Evolutionary conservation across 1,140 invertebrate genomes (phyloP).

Genomic region (Leptinotarsa lineolata): DNA sequence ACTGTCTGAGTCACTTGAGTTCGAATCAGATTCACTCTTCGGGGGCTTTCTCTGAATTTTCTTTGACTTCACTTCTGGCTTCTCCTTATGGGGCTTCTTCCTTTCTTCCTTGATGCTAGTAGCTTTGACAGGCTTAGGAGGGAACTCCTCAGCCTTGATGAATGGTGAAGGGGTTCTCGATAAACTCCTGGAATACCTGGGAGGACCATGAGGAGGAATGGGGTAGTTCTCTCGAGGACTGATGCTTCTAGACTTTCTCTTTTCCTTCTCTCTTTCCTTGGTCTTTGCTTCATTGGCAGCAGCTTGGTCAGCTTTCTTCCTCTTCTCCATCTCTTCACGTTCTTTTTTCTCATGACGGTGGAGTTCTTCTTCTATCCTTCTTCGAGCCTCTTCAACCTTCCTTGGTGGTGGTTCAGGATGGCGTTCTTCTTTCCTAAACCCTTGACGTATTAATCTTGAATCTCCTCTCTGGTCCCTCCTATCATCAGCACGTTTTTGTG

Average conservation of each 20-base stretch:
- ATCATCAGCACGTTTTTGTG: conserved; percentile 33
- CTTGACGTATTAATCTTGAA: conserved; percentile 29
- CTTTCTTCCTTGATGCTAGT: conserved; percentile 51
- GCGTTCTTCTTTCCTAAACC: conserved; percentile 43
- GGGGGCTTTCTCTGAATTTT: conserved; percentile 45
- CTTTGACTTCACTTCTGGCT: conserved; percentile 47
- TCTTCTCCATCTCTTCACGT: conserved; percentile 37
- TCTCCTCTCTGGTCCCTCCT: conserved; percentile 35
- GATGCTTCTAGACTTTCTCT: conserved; percentile 50
- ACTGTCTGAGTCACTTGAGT: conserved; percentile 58
- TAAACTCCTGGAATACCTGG: conserved; percentile 68
- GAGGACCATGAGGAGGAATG: conserved; percentile 50
- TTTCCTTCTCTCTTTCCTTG: conserved; percentile 41
- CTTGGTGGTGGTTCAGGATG: conserved; percentile 43
- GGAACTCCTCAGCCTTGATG: conserved; percentile 75
- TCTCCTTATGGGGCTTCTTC: conserved; percentile 57
- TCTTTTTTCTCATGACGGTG: conserved; percentile 48
- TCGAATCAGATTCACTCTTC: conserved; percentile 49
- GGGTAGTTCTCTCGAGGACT: conserved; percentile 48
- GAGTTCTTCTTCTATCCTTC: conserved; percentile 48
- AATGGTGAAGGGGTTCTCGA: conserved; percentile 80
- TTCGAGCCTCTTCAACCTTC: conserved; percentile 45
- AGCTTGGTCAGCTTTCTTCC: conserved; percentile 33
- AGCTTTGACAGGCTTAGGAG: conserved; percentile 60
- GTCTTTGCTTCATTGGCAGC: conserved; percentile 31